Evolutionary conservation across 30 jellyfish, hydroid and myxozoan genomes (phyloP).

Genomic region (Pseudorhiza aurosa): DNA sequence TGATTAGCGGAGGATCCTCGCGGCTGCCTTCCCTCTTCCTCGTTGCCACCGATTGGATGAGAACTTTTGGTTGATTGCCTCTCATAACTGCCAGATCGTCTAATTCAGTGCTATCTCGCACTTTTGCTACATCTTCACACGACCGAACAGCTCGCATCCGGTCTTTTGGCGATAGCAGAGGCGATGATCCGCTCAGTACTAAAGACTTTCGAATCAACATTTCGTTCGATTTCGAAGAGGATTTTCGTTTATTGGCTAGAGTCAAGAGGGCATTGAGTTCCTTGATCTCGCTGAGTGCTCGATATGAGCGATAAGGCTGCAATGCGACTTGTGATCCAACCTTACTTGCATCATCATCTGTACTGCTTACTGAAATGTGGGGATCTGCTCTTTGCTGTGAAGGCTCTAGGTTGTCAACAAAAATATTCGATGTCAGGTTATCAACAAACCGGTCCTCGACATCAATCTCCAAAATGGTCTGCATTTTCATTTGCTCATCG

Average conservation of each 20-base stretch:
- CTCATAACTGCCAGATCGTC: conserved; percentile 50
- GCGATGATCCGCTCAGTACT: conserved; percentile 67
- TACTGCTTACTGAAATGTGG: conserved; percentile 73
- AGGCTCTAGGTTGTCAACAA: conserved; percentile 16
- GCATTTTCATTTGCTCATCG: conserved; percentile 72
- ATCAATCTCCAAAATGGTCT: conserved; percentile 76
- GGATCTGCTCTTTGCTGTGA: conserved; percentile 30
- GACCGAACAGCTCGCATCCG: conserved; percentile 74
- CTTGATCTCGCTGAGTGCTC: conserved; percentile 86
- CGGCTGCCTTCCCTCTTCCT: conserved; percentile 26
- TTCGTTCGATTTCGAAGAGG: conserved; percentile 70
- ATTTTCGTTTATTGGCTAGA: conserved; percentile 63
- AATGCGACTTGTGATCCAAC: conserved; percentile 62
- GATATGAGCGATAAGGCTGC: conserved; percentile 88
- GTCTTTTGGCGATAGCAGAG: conserved; percentile 61
- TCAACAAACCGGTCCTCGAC: conserved; percentile 52
- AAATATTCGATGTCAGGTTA: conserved; percentile 14
- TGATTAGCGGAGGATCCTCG: conserved; percentile 30
- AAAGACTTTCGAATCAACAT: conserved; percentile 76
- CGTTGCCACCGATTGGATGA: conserved; percentile 30
- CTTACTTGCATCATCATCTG: conserved; percentile 77
- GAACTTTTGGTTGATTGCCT: conserved; percentile 30
- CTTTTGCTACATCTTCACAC: conserved; percentile 55
- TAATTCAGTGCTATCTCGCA: conserved; percentile 22
- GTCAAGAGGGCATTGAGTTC: conserved; percentile 62